These are phyloP conservation scores for Idaea biselata DNA, from an alignment of 2,888 invertebrate genomes.

Conservation along the genomic window DNA sequence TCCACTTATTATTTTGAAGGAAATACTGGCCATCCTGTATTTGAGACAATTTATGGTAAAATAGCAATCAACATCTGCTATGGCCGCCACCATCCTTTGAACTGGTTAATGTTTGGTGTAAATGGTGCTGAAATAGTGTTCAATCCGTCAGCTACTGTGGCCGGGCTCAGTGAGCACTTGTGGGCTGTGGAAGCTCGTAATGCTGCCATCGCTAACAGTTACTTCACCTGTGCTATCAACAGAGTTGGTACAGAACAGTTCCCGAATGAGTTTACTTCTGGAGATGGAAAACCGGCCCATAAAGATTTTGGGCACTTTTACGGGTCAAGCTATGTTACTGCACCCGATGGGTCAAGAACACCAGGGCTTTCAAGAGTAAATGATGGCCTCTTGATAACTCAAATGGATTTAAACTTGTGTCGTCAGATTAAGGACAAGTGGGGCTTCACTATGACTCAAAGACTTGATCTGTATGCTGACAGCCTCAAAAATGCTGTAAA, in stretches of 20 bases:
- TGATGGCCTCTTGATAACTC: slow-evolving; percentile 94
- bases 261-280: slow-evolving; percentile 80
- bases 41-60: slow-evolving; percentile 91
- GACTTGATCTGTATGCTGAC: slow-evolving; percentile 94
- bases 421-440: slow-evolving; percentile 96
- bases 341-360: slow-evolving; percentile 95
- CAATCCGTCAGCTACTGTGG: slow-evolving; percentile 98
- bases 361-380: slow-evolving; percentile 89
- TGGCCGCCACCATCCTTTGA: slow-evolving; percentile 98
- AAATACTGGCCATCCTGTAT: slow-evolving; percentile 97
- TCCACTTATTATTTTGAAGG: slow-evolving; percentile 99
- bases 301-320: slow-evolving; percentile 98
- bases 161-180: slow-evolving; percentile 91
- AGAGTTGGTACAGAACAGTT: slow-evolving; percentile 95
- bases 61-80: slow-evolving; percentile 98
- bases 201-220: slow-evolving; percentile 98
- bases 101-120: slow-evolving; percentile 98
- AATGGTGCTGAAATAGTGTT: slow-evolving; percentile 99
- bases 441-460: slow-evolving; percentile 98
- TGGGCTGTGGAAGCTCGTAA: slow-evolving; percentile 98
- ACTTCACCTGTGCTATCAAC: slow-evolving; percentile 96
- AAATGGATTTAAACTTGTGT: slow-evolving; percentile 96
- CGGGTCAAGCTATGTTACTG: slow-evolving; percentile 96
- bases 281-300: slow-evolving; percentile 87
- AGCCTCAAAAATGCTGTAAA: slow-evolving; percentile 76